Percentiles rank a stretch among this genome's conserved stretches.
Conservation (phyloP, 2,797 vertebrate genomes). For the Streptopelia turtur region DNA sequence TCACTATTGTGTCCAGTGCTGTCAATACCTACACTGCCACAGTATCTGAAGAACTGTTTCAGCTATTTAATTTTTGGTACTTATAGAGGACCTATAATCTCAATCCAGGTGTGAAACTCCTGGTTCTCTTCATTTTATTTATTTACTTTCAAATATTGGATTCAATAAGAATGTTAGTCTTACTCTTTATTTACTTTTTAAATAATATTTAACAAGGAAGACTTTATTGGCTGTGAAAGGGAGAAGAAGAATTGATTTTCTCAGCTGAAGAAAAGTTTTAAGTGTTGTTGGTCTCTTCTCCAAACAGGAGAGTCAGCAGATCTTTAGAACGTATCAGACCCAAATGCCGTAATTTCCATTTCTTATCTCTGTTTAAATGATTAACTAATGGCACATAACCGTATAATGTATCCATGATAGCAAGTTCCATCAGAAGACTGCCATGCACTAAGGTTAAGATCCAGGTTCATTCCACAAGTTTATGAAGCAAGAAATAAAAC, state of each 20-base stretch:
- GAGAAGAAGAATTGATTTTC: conserved; percentile 6
- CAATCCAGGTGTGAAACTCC: neutral
- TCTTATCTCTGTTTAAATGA: conserved; percentile 64
- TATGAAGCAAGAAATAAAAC: conserved; percentile 69
- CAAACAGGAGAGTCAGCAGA: conserved; percentile 54
- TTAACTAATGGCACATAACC: conserved; percentile 67
- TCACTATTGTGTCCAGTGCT: neutral
- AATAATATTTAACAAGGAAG: neutral
- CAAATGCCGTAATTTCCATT: conserved; percentile 66
- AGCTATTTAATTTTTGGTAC: neutral
- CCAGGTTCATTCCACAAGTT: conserved; percentile 66
- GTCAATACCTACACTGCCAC: neutral
- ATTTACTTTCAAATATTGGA: neutral
- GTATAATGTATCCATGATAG: conserved; percentile 36
- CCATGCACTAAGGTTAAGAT: conserved; percentile 48
- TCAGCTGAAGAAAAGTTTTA: conserved; percentile 23
- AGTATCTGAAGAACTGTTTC: neutral
- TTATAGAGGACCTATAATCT: neutral
- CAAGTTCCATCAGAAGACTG: conserved; percentile 27
- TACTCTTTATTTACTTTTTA: neutral
- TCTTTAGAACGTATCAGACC: neutral
- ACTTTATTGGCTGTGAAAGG: neutral
- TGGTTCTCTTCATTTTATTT: neutral
- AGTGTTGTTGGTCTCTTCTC: conserved; percentile 18
- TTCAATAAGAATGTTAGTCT: neutral